Evolutionary conservation across 2,113 vertebrate species (phyloP).

Genomic region (Fregetta grallaria): DNA sequence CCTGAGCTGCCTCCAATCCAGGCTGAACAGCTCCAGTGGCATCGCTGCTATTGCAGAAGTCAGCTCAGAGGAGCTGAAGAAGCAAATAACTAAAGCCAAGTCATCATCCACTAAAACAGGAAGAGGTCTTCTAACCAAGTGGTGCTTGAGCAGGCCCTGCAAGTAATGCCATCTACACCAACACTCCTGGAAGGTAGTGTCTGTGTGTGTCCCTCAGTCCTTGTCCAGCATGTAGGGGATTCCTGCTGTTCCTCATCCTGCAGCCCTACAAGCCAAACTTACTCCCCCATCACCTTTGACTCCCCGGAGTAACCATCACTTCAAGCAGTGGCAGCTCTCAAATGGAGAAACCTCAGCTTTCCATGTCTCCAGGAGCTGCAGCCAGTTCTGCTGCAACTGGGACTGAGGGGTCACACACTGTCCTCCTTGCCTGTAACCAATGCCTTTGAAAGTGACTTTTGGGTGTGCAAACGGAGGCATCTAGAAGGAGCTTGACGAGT

Average conservation of each 20-base stretch:
- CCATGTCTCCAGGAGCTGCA: neutral
- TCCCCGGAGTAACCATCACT: neutral
- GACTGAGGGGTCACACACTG: fast-evolving
- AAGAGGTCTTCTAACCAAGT: neutral
- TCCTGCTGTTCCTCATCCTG: neutral
- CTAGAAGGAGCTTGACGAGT: neutral
- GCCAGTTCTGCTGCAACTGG: neutral
- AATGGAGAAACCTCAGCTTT: neutral
- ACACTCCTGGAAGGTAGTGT: neutral
- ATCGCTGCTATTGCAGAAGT: fast-evolving
- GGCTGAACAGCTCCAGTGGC: neutral
- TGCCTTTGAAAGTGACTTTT: neutral
- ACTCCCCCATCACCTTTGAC: neutral
- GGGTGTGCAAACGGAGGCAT: neutral
- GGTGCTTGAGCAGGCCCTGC: neutral
- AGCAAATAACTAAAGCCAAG: neutral
- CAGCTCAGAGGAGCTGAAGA: neutral
- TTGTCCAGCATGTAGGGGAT: neutral
- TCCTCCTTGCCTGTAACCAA: neutral
- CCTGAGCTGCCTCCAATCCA: neutral
- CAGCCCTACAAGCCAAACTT: neutral
- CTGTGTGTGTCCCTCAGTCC: neutral
- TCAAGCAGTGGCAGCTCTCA: neutral
- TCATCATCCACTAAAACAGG: neutral
- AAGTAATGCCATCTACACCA: neutral